These are phyloP conservation scores for Diceros bicornis DNA, from an alignment of 2,797 vertebrate genomes.

Conservation along the genomic window DNA sequence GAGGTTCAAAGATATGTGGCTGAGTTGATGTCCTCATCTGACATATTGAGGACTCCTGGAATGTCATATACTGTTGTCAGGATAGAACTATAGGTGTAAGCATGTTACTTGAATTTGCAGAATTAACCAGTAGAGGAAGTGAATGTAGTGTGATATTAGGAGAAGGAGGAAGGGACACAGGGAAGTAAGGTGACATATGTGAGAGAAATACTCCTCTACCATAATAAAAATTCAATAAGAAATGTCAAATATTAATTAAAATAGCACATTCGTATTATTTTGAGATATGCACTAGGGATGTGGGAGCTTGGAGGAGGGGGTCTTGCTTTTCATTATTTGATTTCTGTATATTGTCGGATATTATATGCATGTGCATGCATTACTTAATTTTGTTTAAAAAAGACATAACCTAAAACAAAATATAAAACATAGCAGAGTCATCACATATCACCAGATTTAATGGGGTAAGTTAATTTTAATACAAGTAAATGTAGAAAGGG, in stretches of 20 bases:
- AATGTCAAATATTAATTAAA: background rate
- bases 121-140: background rate
- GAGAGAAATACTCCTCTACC: background rate
- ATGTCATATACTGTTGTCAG: rapidly evolving
- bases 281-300: background rate
- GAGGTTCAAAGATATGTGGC: background rate
- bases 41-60: background rate
- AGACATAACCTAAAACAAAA: background rate
- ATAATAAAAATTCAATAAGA: background rate
- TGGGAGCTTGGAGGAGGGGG: background rate
- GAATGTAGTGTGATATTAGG: background rate
- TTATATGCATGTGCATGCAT: background rate
- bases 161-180: background rate
- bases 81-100: background rate
- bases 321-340: background rate
- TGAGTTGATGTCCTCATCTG: background rate
- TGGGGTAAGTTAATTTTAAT: background rate
- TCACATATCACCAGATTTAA: background rate
- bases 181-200: background rate
- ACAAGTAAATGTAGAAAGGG: background rate
- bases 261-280: background rate
- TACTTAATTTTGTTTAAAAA: background rate
- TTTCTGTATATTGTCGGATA: background rate
- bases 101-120: background rate
- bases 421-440: background rate